Base-by-base conservation (phyloP, 2,113 vertebrate species). In the Heliornis fulica region DNA sequence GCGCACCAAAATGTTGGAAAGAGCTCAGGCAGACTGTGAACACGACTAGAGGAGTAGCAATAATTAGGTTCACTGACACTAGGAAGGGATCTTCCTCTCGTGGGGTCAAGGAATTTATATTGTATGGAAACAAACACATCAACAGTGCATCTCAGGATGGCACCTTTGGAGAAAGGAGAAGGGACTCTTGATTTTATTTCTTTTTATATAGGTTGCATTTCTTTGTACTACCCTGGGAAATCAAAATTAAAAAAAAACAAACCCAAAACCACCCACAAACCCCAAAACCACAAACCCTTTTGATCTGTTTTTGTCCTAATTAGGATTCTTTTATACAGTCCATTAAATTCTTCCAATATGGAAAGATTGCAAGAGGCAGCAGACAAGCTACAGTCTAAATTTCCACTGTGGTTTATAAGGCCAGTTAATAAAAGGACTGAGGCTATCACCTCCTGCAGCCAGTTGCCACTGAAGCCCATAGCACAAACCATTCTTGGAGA, bases 211-310 rank as follows among this genome's bases (percentile, higher is more conserved):
- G 22, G 50, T 88, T 94, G 68, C 41, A 71, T 93, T 97, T 91
- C 88, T 90, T 91, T 91, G 48, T 77, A 83, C 61, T 87, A 86
- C 76, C 5, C 66, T 93, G 65, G 54, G 54, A 95, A 95, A 97
- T 60, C n/a, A n/a, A n/a, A n/a, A n/a, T n/a, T n/a, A n/a, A 96
- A 95, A 94, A n/a, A 71, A 68, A 46, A 22, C 20, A 46, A 46
- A 21, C 45, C 46, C 20, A 19, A 46, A 46, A 21, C n/a, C n/a
- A n/a, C n/a, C n/a, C n/a, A n/a, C n/a, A n/a, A n/a, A n/a, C n/a
- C n/a, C n/a, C n/a, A n/a, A n/a, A n/a, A n/a, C n/a, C n/a, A n/a
- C n/a, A n/a, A n/a, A n/a, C n/a, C n/a, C 65, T 82, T 93, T 82
- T 96, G 69, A 87, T 41, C 22, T 72, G 80, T 93, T 87, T 83